These are phyloP conservation scores for Drosophila barbarae DNA, from an alignment of 2,888 invertebrate genomes.

Conservation along the genomic window DNA sequence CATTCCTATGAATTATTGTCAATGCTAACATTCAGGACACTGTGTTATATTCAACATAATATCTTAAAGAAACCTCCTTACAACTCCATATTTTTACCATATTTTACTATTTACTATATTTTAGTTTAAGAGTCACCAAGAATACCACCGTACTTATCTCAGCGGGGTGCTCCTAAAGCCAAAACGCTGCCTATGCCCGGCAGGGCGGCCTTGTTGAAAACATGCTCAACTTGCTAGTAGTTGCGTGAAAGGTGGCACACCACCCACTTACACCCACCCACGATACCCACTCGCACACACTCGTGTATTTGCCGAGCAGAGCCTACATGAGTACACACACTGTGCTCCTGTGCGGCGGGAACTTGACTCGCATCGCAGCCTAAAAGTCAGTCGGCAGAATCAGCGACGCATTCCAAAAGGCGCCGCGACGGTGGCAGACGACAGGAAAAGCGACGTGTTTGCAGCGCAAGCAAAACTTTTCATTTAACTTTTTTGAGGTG, in stretches of 20 bases:
- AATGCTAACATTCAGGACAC: neutral
- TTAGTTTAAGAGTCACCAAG: neutral
- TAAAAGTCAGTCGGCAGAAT: constrained; percentile 73
- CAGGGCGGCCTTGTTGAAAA: constrained; percentile 58
- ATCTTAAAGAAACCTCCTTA: neutral
- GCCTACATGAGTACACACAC: constrained; percentile 61
- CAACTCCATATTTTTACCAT: neutral
- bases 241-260: constrained; percentile 33
- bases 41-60: neutral
- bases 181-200: constrained; percentile 30
- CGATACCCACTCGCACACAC: constrained; percentile 20
- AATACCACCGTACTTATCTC: constrained; percentile 20
- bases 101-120: no score
- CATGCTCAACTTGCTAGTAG: constrained; percentile 66
- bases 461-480: constrained; percentile 76
- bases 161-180: constrained; percentile 12
- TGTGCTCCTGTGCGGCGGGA: constrained; percentile 33
- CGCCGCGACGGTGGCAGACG: constrained; percentile 49
- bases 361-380: constrained; percentile 67
- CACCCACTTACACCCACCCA: constrained; percentile 13
- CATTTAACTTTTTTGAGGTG: constrained; percentile 66
- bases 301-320: constrained; percentile 24
- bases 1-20: neutral
- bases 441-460: constrained; percentile 74
- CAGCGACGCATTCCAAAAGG: constrained; percentile 68